Evolutionary conservation across 2,113 vertebrate genomes (phyloP).

Genomic region (Pseudorectes ferrugineus): DNA sequence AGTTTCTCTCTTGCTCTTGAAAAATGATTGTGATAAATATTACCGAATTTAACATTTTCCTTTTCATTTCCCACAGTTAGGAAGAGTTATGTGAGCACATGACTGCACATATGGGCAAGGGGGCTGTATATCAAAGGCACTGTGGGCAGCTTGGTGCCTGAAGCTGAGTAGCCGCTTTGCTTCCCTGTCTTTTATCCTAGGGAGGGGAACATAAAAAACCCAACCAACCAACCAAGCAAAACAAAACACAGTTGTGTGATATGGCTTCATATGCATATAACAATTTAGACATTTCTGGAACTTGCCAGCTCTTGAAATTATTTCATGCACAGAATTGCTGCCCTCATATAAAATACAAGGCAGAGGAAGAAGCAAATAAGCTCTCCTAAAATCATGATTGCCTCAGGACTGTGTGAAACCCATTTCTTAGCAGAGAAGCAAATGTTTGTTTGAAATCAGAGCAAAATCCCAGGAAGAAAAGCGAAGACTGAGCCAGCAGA

Average conservation of each 20-base stretch:
- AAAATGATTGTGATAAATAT: background rate
- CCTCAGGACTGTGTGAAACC: background rate
- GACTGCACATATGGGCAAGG: background rate
- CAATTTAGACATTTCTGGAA: background rate
- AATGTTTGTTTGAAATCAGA: background rate
- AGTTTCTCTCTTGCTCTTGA: conserved; percentile 12
- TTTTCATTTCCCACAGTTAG: conserved; percentile 21
- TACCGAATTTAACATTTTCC: conserved; percentile 19
- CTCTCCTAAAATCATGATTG: background rate
- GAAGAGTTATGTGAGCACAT: background rate
- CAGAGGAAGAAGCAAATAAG: background rate
- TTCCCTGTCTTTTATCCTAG: background rate
- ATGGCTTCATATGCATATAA: background rate
- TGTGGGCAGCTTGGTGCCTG: background rate
- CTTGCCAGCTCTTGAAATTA: background rate
- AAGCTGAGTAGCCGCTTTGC: background rate
- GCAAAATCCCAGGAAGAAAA: background rate
- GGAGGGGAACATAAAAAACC: background rate
- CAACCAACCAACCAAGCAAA: background rate
- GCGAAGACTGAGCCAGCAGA: background rate
- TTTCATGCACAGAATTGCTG: background rate
- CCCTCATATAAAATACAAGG: background rate
- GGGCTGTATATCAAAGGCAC: background rate
- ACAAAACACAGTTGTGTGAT: background rate
- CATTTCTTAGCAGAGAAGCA: background rate